These are phyloP conservation scores for Synanthedon myopaeformis DNA, from an alignment of 2,888 invertebrate genomes.

Conservation along the genomic window DNA sequence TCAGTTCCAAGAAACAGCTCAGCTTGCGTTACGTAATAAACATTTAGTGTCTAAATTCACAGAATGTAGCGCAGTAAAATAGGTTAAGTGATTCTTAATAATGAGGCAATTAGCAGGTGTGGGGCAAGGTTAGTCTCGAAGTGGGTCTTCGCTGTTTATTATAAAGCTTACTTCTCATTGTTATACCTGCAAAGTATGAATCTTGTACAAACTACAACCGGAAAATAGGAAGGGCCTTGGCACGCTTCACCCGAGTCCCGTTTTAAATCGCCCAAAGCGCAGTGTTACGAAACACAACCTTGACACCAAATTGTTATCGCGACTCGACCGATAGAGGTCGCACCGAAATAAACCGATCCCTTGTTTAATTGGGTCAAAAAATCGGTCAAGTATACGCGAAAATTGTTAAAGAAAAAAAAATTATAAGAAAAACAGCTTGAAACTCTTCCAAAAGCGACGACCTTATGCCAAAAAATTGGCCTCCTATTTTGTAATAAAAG, in stretches of 20 bases:
- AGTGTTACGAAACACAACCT: constrained; percentile 55
- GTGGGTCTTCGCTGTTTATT: constrained; percentile 14
- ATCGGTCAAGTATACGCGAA: constrained; percentile 57
- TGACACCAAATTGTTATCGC: constrained; percentile 66
- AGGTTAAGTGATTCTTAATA: constrained; percentile 66
- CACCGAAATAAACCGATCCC: constrained; percentile 48
- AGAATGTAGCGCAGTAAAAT: constrained; percentile 52
- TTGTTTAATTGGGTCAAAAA: constrained; percentile 53
- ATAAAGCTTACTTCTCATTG: constrained; percentile 18
- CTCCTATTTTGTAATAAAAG: constrained; percentile 17
- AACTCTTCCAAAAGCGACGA: constrained; percentile 33
- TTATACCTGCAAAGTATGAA: constrained; percentile 13
- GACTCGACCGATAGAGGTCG: constrained; percentile 52
- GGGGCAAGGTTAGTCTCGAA: constrained; percentile 36
- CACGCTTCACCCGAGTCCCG: constrained; percentile 33
- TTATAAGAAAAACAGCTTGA: constrained; percentile 31
- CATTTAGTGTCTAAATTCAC: constrained; percentile 21
- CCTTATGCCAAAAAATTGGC: constrained; percentile 21
- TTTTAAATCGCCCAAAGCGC: constrained; percentile 18
- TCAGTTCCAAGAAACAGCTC: constrained; percentile 26
- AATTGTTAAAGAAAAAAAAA: constrained; percentile 16
- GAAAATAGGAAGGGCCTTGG: constrained; percentile 49
- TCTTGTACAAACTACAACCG: constrained; percentile 17
- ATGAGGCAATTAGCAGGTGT: constrained; percentile 50
- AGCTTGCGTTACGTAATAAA: constrained; percentile 29